Evolutionary conservation across 2,113 vertebrate genomes (phyloP).

Genomic region (Oryctolagus cuniculus): DNA sequence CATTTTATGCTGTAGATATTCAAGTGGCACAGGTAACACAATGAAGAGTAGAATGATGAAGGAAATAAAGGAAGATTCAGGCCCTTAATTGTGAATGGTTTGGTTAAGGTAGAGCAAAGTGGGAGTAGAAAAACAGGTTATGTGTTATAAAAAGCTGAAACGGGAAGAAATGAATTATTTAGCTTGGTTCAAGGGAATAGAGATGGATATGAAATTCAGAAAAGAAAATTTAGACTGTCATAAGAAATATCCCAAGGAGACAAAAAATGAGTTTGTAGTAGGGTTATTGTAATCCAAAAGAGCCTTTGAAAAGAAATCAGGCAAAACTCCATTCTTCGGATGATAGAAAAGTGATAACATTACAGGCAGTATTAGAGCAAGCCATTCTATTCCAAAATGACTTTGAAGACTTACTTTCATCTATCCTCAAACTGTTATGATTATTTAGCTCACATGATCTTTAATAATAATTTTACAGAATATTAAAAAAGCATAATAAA

Average conservation of each 20-base stretch:
- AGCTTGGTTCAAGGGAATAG: slow-evolving; percentile 49
- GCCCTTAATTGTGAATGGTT: background rate
- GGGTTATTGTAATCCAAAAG: background rate
- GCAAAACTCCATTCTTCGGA: background rate
- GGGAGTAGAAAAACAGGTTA: background rate
- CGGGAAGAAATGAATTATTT: slow-evolving; percentile 69
- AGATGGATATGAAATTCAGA: slow-evolving; percentile 65
- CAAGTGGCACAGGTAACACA: slow-evolving; percentile 34
- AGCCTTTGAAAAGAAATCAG: background rate
- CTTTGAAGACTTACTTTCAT: background rate
- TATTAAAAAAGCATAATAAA: slow-evolving; percentile 18
- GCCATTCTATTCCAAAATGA: background rate
- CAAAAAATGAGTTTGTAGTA: slow-evolving; percentile 32
- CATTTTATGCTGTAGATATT: slow-evolving; percentile 27
- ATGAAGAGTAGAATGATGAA: slow-evolving; percentile 36
- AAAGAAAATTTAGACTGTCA: slow-evolving; percentile 67
- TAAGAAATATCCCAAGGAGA: slow-evolving; percentile 62
- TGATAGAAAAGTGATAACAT: background rate
- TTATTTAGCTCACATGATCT: background rate
- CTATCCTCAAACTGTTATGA: background rate
- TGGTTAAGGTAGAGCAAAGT: slow-evolving; percentile 24
- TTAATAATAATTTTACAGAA: background rate
- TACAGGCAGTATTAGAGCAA: slow-evolving; percentile 3
- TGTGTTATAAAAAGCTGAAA: slow-evolving; percentile 51
- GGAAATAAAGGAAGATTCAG: background rate